phyloP scores from a whole-genome alignment of 2,888 invertebrate species.

The Lasioglossum leucozonium region DNA sequence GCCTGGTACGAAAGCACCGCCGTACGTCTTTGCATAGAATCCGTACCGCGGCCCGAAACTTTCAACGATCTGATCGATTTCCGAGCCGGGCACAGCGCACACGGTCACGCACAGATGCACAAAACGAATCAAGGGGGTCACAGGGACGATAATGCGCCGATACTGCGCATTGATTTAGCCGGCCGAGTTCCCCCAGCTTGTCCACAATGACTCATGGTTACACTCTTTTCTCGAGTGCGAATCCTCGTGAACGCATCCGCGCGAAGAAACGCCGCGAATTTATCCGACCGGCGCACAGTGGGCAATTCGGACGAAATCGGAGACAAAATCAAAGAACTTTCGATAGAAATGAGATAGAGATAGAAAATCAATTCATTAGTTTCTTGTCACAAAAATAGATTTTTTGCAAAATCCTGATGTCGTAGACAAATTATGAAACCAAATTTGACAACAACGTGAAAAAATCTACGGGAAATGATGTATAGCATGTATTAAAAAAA shows the following conservation, averaged over 20 bases:
- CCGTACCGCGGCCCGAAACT: slow-evolving; percentile 20
- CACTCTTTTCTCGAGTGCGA: slow-evolving; percentile 43
- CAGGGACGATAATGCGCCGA: slow-evolving; percentile 57
- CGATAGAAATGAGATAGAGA: too few species aligned
- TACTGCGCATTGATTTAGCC: slow-evolving; percentile 60
- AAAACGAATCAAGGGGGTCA: slow-evolving; percentile 61
- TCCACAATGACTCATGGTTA: slow-evolving; percentile 66
- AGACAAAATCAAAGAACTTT: too few species aligned
- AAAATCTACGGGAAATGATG: too few species aligned
- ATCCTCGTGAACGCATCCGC: slow-evolving; percentile 35
- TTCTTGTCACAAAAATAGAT: too few species aligned
- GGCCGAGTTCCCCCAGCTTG: slow-evolving; percentile 39
- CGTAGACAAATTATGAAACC: too few species aligned
- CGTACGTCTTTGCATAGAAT: slow-evolving; percentile 1
- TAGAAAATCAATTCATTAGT: too few species aligned
- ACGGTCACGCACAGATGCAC: slow-evolving; percentile 67
- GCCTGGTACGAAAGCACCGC: neutral
- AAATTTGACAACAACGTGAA: too few species aligned
- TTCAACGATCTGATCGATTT: slow-evolving; percentile 60
- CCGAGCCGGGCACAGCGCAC: neutral
- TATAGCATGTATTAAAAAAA: too few species aligned
- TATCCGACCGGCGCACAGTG: too few species aligned
- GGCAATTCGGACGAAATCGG: too few species aligned
- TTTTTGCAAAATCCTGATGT: too few species aligned
- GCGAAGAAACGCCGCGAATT: slow-evolving; percentile 20